phyloP scores from a whole-genome alignment of 2,888 invertebrate genomes.

The Aplocera efformata region DNA sequence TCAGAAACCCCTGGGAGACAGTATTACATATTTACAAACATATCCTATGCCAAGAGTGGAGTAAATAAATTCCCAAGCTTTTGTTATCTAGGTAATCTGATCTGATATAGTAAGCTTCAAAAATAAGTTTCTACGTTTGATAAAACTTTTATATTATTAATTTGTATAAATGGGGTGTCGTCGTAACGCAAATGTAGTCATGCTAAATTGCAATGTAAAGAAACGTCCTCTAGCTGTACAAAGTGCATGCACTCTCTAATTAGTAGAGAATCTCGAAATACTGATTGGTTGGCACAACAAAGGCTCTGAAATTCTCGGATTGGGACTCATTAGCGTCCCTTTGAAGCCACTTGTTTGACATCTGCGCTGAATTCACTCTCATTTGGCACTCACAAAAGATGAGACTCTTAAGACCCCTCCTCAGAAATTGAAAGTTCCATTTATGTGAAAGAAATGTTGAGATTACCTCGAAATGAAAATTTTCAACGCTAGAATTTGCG shows the following conservation, averaged over 20 bases:
- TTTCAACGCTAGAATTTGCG: slow-evolving; percentile 10
- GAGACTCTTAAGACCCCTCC: slow-evolving; percentile 35
- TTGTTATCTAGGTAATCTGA: no score
- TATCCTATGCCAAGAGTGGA: no score
- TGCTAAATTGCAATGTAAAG: no score
- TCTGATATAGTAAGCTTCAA: no score
- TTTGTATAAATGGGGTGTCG: no score
- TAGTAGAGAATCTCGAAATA: slow-evolving; percentile 28
- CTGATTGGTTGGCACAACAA: slow-evolving; percentile 32
- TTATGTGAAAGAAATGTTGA: slow-evolving; percentile 24
- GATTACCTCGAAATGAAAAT: slow-evolving; percentile 18
- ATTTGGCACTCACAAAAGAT: slow-evolving; percentile 47
- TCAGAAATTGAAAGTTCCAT: slow-evolving; percentile 40
- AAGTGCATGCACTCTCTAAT: slow-evolving; percentile 29
- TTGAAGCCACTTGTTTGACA: slow-evolving; percentile 49
- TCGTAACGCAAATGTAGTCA: no score
- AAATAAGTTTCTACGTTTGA: no score
- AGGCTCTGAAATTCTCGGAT: slow-evolving; percentile 39
- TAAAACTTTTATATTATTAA: no score
- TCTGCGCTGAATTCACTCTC: slow-evolving; percentile 45
- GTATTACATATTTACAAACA: no score
- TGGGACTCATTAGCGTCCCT: slow-evolving; percentile 48
- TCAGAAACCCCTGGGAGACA: no score
- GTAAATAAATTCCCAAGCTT: no score
- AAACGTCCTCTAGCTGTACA: not conserved